Conservation (phyloP, 2,113 vertebrate species). For the Cyprinodon brontotheroides region DNA sequence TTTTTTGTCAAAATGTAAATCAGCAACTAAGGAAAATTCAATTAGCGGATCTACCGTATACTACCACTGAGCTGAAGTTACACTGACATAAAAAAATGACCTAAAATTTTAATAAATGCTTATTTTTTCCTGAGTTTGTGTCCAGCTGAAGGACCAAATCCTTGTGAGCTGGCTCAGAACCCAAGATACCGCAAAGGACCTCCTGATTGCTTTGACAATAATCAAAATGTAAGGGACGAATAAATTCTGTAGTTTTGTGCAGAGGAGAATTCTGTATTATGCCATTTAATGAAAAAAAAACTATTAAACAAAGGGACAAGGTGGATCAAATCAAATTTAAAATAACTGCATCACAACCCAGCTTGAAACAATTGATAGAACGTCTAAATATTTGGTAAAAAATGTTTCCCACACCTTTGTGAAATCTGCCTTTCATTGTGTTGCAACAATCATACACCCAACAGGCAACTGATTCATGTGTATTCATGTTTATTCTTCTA, state of each 20-base stretch:
- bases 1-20: too few species aligned
- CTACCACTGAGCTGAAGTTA: too few species aligned
- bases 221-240: conserved; percentile 85
- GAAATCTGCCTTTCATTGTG: conserved; percentile 62
- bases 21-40: too few species aligned
- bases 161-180: conserved; percentile 92
- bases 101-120: background rate
- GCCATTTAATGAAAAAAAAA: conserved; percentile 18
- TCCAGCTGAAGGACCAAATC: conserved; percentile 93
- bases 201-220: conserved; percentile 94
- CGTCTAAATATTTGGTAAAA: conserved; percentile 66
- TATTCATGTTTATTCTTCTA: conserved; percentile 47
- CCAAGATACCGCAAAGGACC: conserved; percentile 96
- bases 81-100: background rate
- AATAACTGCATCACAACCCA: conserved; percentile 42
- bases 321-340: conserved; percentile 31
- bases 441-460: conserved; percentile 53
- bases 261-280: conserved; percentile 19
- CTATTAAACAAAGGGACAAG: conserved; percentile 52
- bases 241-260: conserved; percentile 3
- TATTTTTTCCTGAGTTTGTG: conserved; percentile 77
- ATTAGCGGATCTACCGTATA: too few species aligned
- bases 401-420: conserved; percentile 47
- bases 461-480: conserved; percentile 44
- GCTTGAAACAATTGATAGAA: conserved; percentile 54